phyloP scores from a whole-genome alignment of 2,113 vertebrate species.

The Gavialis gangeticus region DNA sequence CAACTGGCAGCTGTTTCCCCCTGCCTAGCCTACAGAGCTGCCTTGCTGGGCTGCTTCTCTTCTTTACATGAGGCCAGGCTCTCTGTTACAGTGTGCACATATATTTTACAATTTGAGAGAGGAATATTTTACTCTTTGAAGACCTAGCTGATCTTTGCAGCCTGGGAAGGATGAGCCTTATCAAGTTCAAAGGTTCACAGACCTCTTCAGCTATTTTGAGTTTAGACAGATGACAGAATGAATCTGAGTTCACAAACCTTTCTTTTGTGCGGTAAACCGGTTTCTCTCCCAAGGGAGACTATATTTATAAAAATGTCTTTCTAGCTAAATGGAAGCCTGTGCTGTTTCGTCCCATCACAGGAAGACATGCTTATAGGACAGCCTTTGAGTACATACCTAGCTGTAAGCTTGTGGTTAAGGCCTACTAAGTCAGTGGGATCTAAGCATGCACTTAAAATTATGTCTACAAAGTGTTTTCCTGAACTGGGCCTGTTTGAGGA shows the following conservation, averaged over 20 bases:
- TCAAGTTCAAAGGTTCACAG: not conserved
- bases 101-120: too few relatives aligned
- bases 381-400: not conserved
- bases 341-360: not conserved
- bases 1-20: too few relatives aligned
- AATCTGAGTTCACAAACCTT: not conserved
- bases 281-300: not conserved
- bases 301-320: not conserved
- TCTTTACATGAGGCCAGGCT: too few relatives aligned
- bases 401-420: not conserved
- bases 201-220: not conserved
- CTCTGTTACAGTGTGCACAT: too few relatives aligned
- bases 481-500: not conserved
- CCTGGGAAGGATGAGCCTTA: not conserved
- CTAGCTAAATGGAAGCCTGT: not conserved
- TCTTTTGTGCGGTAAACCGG: not conserved
- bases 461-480: fast-evolving
- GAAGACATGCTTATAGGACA: not conserved
- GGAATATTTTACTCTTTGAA: not conserved
- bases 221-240: not conserved
- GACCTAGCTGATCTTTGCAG: not conserved
- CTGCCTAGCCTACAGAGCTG: too few relatives aligned
- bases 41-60: too few relatives aligned
- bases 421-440: not conserved
- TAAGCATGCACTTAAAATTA: not conserved